Evolutionary conservation across 1,140 invertebrate genomes (phyloP), one percentile per base, ranked within the genome.

Genomic region (Acromyrmex charruanus): DNA sequence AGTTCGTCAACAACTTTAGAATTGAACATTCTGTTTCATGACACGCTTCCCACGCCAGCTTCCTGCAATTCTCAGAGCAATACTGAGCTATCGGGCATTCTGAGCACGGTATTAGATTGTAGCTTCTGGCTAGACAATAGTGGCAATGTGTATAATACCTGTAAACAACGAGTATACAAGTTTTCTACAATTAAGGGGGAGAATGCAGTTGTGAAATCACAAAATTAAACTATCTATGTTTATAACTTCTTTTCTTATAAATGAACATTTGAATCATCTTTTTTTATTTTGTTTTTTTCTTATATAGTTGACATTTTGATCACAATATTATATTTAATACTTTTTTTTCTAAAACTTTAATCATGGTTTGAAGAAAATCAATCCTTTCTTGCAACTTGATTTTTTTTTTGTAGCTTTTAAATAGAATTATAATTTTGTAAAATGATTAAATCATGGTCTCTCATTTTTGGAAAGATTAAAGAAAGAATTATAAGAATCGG

Each of bases 121-220:
- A 96, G 92, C 96, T 96, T 91, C 96, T 96, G 39, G 96, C 95
- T 87, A 98, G 96, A 93, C 99, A 99, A 88, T 98, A 96, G 92
- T 97, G 97, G 94, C 98, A 99, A 91, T 97, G 96, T 53, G 96
- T 97, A 51, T 96, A 95, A 85, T 94, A 94, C 82, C 96, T 96
- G 91, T 31, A 91, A 69, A 90, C 44, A 49, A 53, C 28, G 53
- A 77, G 14, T 51, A 53, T 39, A 77, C 21, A 51, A 63, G 14
- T 16, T 7, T 72, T 31, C 28, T 5, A 35, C 31, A 35, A 35
- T 63, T 31, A 63, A 63, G 59, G 31, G 2, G 0, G 18, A n/a
- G 3, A 5, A 39, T 21, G 9, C 0, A 65, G 7, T 65, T 35
- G 1, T 7, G 61, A 65, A 65, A 65, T 65, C 7, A 35, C 16